Evolutionary conservation across 2,888 invertebrate species (phyloP).

Genomic region (Tiliacea aurago): DNA sequence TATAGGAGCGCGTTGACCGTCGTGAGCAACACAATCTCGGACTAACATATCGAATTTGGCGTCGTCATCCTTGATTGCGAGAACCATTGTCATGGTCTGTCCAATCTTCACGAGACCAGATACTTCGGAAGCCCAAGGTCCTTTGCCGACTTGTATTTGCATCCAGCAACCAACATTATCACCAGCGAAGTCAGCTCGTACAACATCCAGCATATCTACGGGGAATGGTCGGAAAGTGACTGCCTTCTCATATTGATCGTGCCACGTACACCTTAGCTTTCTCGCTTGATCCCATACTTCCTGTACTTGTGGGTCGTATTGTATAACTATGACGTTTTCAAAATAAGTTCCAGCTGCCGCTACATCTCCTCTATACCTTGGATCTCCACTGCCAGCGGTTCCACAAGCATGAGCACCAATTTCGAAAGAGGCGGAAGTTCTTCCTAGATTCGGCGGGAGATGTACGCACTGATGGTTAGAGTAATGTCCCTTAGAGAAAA

Average conservation of each 20-base stretch:
- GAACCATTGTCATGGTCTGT: constrained; percentile 99
- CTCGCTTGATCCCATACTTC: constrained; percentile 99
- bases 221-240: constrained; percentile 98
- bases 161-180: constrained; percentile 99
- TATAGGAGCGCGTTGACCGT: constrained; percentile 97
- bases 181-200: constrained; percentile 98
- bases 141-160: constrained; percentile 98
- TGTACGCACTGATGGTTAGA: constrained; percentile 98
- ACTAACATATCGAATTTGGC: constrained; percentile 99
- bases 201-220: constrained; percentile 98
- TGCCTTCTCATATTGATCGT: constrained; percentile 98
- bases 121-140: constrained; percentile 98
- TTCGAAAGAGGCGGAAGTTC: constrained; percentile 96
- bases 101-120: constrained; percentile 98
- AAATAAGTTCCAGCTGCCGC: constrained; percentile 98
- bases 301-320: constrained; percentile 98
- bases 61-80: constrained; percentile 98
- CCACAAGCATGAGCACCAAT: constrained; percentile 98
- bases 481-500: constrained; percentile 98
- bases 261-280: constrained; percentile 98
- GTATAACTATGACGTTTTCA: constrained; percentile 98
- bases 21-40: constrained; percentile 98
- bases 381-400: constrained; percentile 97
- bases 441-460: constrained; percentile 96
- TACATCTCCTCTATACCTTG: constrained; percentile 97